Evolutionary conservation across 2,888 invertebrate species (phyloP), one percentile per base, ranked within the genome.

Genomic region (Macrophya alboannulata): DNA sequence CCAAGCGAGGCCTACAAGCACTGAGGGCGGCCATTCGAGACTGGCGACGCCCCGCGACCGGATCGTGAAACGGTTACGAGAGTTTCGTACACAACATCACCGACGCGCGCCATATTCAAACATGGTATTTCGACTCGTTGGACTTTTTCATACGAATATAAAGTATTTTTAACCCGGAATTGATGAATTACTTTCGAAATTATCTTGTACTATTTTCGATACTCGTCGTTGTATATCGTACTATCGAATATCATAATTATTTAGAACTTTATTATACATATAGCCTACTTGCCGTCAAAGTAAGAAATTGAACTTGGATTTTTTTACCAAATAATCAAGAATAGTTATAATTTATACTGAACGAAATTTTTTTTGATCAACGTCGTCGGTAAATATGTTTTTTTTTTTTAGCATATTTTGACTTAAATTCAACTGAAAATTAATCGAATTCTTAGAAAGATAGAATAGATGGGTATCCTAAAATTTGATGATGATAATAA

Each of bases 1-100:
- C 92, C 91, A 89, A 92, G 92, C 92, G 90, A 92, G 91, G 90
- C 92, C 91, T 91, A 91, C 89, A 91, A 92, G 89, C 91, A 92
- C 92, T 92, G 92, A 92, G 88, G 89, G 92, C 92, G 90, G 92
- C 92, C 92, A 92, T 91, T 91, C 92, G 91, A 90, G 87, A 84
- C 77, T 55, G 85, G 89, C 92, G 92, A 89, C 91, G 86, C 90
- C 86, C 82, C 21, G 87, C 88, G 92, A 85, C 87, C 86, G 84
- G 86, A 87, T 84, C 86, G 85, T 51, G 81, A 86, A 76, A 12
- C 48, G 45, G 1, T 12, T 4, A n/a, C 12, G 37, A 40, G 17
- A 51, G 17, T 77, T 45, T n/a, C 48, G 62, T 12, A 59, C 25
- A 59, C 40, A 59, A 59, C 40, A 51, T 48, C 62, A 12, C 45